Evolutionary conservation across 2,888 invertebrate genomes (phyloP), one percentile per base, ranked within the genome.

Genomic region (Lampropteryx suffumata): DNA sequence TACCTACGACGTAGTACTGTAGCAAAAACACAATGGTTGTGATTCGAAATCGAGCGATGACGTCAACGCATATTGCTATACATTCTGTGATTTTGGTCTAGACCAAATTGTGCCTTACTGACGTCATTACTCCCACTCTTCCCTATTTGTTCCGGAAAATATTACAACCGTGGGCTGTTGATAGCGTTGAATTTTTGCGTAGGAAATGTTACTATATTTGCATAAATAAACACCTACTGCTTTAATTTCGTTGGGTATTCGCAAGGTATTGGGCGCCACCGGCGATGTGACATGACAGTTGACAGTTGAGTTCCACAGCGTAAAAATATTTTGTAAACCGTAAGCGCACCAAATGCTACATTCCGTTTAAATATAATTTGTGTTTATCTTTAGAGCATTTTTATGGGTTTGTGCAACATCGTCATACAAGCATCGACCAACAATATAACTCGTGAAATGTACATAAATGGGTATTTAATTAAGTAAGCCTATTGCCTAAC

Each of bases 71-170:
- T 24, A 2, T 10, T 12, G 13, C 41, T 13, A 12, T 26, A 9
- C 5, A 12, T 27, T 41, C 34, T 28, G 8, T 44, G 41, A 6
- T 37, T 11, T 17, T 33, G 46, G 51, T 51, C 46, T 51, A 51
- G 51, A 51, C 51, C 14, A 21, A 35, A 41, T 50, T 33, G 28
- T 41, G 45, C 10, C 40, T 35, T 45, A 7, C 9, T 51, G 36
- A 42, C 51, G 51, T 37, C 36, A 33, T 11, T 1, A 42, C 42
- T 11, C 50, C 50, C 39, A 50, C 41, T 28, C 34, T 13, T 26
- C 7, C 13, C 13, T n/a, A 26, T 27, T 46, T 32, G 26, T 36
- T 40, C 28, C 9, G 36, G 9, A 26, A 48, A 35, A 21, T 47
- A 13, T 48, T 2, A 10, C 27, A 35, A 13, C 21, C 14, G 36